Evolutionary conservation across 2,888 invertebrate species (phyloP), one percentile per base, ranked within the genome.

Genomic region (Acanthacorydalis orientalis): DNA sequence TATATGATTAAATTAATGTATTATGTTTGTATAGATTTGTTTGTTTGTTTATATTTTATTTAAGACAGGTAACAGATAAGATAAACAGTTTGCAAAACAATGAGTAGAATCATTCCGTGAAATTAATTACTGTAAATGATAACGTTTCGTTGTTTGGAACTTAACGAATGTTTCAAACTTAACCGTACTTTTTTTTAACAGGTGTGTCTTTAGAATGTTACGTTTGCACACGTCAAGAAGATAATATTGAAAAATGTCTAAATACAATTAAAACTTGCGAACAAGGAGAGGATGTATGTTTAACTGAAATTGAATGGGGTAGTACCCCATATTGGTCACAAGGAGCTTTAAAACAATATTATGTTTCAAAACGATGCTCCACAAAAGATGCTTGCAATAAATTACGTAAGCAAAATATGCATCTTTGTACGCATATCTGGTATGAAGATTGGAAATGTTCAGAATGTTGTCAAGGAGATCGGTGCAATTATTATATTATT

Each of bases 361-460:
- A 90, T 59, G 80, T 96, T 41, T 89, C 90, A 1, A 96, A 96
- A 64, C 70, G 80, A 44, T 96, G 96, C 69, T 81, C 90, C 10
- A 82, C 83, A 0, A 83, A 81, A 61, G 75, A 77, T 0, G 75
- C 79, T 53, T 96, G 96, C 62, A 80, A 83, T 23, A 70, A 71
- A 50, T 78, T 77, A 46, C 74, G 85, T 50, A 75, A 74, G 48
- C 71, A 72, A 37, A 78, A 78, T 57, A 87, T 83, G 82, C 75
- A 75, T 7, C 72, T 79, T 50, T 93, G 92, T 59, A 86, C 89
- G 1, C 81, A 89, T 58, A 87, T 92, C 56, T 89, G 89, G 92
- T 96, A 93, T 60, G 83, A 90, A 60, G 95, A 96, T 67, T 96
- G 95, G 96, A 81, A 83, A 53, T 96, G 95, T 67, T 83, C 88